phyloP scores from a whole-genome alignment of 1,140 invertebrate species.

The Himalopsyche phryganea region DNA sequence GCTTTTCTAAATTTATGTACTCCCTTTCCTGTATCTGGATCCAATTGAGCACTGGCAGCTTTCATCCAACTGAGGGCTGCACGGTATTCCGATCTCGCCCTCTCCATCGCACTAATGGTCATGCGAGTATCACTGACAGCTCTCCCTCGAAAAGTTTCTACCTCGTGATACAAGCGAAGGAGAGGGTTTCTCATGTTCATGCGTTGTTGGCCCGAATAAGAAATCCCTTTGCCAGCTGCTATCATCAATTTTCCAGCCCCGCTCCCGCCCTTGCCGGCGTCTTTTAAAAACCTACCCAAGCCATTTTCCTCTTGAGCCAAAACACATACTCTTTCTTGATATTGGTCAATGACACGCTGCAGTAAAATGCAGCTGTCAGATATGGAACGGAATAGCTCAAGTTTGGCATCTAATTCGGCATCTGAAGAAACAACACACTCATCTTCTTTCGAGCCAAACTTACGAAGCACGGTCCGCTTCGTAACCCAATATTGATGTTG shows the following conservation, averaged over 20 bases:
- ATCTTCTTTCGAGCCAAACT: conserved; percentile 97
- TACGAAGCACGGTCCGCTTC: conserved; percentile 90
- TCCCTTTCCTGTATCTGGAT: conserved; percentile 94
- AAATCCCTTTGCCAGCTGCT: conserved; percentile 89
- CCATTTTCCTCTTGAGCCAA: conserved; percentile 94
- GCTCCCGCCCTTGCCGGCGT: conserved; percentile 86
- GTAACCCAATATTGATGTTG: conserved; percentile 98
- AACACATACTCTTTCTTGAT: conserved; percentile 90
- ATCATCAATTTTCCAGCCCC: conserved; percentile 90
- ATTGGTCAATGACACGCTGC: conserved; percentile 87
- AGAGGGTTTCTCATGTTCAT: conserved; percentile 82
- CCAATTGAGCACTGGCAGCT: conserved; percentile 90
- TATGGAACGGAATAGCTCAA: conserved; percentile 95
- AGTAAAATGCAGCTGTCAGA: conserved; percentile 87
- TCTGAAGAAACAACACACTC: conserved; percentile 95
- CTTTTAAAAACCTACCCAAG: conserved; percentile 92
- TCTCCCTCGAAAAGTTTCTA: conserved; percentile 92
- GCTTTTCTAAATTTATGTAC: conserved; percentile 95
- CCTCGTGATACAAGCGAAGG: conserved; percentile 88
- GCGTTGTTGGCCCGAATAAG: conserved; percentile 93
- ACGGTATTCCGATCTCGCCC: conserved; percentile 91
- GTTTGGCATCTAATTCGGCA: conserved; percentile 93
- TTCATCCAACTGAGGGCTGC: conserved; percentile 99
- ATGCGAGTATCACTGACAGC: conserved; percentile 90
- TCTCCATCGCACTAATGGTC: conserved; percentile 93